Evolutionary conservation across 1,140 invertebrate genomes (phyloP).

Genomic region (Rhyacophila brunnea): DNA sequence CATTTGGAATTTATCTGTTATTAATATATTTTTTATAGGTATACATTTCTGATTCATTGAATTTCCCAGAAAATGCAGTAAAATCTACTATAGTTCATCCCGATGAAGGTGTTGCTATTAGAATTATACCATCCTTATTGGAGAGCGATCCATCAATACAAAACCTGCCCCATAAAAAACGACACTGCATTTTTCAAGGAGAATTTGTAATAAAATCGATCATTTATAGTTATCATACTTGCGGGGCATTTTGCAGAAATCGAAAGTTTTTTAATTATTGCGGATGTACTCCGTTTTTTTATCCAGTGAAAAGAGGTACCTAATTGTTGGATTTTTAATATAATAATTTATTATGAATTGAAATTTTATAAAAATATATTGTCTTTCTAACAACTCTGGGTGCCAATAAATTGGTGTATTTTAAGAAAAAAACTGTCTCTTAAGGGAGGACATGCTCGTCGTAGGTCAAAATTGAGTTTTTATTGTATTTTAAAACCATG

Average conservation of each 20-base stretch:
- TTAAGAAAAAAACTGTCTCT: too few species aligned
- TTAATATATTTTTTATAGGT: not conserved
- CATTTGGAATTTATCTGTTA: too few species aligned
- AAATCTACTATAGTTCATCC: not conserved
- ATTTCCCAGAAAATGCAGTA: not conserved
- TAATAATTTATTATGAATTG: too few species aligned
- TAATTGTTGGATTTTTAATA: too few species aligned
- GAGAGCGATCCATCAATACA: not conserved
- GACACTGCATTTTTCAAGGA: not conserved
- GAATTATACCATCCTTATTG: not conserved
- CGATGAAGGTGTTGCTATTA: not conserved
- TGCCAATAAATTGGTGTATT: too few species aligned
- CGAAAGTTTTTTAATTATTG: not conserved
- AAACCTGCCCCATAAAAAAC: not conserved
- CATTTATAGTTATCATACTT: constrained; percentile 2
- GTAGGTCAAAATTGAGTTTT: too few species aligned
- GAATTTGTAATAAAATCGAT: not conserved
- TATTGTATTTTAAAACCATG: too few species aligned
- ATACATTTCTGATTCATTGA: not conserved
- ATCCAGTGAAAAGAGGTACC: not conserved
- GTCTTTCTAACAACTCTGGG: too few species aligned
- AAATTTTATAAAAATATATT: too few species aligned
- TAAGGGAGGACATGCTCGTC: too few species aligned
- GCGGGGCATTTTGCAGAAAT: not conserved
- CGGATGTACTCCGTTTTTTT: constrained; percentile 1